Percentiles rank a stretch among this genome's conserved stretches.
phyloP scores from a whole-genome alignment of 1,140 invertebrate genomes.

The Heliconius congener region DNA sequence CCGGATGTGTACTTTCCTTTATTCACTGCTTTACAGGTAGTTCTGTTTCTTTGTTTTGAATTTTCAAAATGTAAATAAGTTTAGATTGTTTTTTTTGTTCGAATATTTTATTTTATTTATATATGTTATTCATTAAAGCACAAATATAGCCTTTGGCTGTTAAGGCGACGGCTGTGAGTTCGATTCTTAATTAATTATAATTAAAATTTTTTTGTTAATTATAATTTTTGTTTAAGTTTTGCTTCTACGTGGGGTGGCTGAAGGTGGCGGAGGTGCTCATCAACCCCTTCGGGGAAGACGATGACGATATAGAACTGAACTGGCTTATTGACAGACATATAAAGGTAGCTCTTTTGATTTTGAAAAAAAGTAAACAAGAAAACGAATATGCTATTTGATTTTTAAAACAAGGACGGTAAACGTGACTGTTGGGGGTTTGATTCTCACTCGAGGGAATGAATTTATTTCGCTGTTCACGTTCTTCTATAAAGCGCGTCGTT shows the following conservation, averaged over 20 bases:
- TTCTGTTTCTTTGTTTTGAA: not conserved
- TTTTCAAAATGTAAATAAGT: too few relatives aligned
- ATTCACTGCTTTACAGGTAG: constrained; percentile 94
- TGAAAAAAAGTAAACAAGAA: too few relatives aligned
- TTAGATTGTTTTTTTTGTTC: not conserved
- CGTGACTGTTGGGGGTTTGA: too few relatives aligned
- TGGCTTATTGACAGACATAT: constrained; percentile 95
- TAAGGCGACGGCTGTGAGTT: not conserved
- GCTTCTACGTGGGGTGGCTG: constrained; percentile 98
- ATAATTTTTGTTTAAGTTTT: constrained; percentile 86
- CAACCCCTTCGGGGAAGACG: constrained; percentile 96
- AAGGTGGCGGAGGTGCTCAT: constrained; percentile 96
- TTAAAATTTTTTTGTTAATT: not conserved
- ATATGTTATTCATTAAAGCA: too few relatives aligned
- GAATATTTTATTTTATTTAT: too few relatives aligned
- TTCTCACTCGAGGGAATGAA: not conserved
- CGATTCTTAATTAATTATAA: not conserved
- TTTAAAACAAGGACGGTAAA: too few relatives aligned
- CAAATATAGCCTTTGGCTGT: not conserved
- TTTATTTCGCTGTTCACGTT: too few relatives aligned
- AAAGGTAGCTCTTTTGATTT: constrained; percentile 84
- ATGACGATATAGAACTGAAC: constrained; percentile 96
- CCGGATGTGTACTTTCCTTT: constrained; percentile 96
- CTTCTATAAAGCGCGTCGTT: too few relatives aligned
- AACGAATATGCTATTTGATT: too few relatives aligned